Percentiles rank a stretch among this genome's conserved stretches.
Conservation (phyloP, 30 jellyfish, hydroid and myxozoan genomes). For the Catostylus mosaicus region DNA sequence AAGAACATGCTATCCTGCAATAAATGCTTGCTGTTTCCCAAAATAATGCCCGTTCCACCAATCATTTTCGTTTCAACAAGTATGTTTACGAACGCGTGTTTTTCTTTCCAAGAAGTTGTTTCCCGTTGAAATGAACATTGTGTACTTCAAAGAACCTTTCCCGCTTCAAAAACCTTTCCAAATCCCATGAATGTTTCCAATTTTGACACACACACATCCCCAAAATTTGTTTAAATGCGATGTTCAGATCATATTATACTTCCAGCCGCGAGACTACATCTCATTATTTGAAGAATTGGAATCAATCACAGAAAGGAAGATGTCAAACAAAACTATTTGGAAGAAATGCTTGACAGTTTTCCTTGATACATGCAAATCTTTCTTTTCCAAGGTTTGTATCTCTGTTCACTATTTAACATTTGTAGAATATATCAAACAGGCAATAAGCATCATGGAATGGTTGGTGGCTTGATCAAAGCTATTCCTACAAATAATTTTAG, state of each 20-base stretch:
- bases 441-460: no score
- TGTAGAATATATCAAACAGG: no score
- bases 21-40: no score
- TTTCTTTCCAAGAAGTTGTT: no score
- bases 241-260: neutral
- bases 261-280: constrained; percentile 24
- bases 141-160: neutral
- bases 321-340: constrained; percentile 13
- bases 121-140: no score
- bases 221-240: neutral
- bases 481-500: no score
- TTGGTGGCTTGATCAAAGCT: no score
- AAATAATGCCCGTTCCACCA: no score
- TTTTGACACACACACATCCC: neutral
- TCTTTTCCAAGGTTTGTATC: constrained; percentile 18
- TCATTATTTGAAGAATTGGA: constrained; percentile 11
- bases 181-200: neutral
- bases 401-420: no score
- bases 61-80: no score
- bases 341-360: neutral
- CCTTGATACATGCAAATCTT: constrained; percentile 1
- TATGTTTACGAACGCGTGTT: neutral
- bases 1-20: no score
- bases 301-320: neutral
- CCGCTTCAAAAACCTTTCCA: neutral